These are phyloP conservation scores for Cephus nigrinus DNA, from an alignment of 2,888 invertebrate genomes.

Conservation along the genomic window DNA sequence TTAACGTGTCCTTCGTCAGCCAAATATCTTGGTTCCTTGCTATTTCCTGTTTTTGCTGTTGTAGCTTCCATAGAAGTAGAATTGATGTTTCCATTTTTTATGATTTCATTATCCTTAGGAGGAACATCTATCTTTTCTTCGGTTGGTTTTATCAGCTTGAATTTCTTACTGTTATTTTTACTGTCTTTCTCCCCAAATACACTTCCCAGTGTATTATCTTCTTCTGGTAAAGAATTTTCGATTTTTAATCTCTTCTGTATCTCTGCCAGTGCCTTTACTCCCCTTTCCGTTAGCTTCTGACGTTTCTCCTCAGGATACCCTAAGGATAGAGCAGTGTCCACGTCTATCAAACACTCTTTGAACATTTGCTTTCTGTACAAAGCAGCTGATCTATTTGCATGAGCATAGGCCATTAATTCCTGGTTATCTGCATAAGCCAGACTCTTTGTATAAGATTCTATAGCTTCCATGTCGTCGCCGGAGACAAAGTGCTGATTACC, in stretches of 20 bases:
- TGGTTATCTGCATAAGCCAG: conserved; percentile 56
- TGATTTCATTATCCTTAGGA: not conserved
- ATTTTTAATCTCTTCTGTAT: conserved; percentile 30
- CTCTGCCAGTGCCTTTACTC: conserved; percentile 51
- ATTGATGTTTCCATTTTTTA: not conserved
- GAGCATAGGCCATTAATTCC: conserved; percentile 56
- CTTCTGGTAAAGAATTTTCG: not conserved
- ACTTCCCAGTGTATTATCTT: not conserved
- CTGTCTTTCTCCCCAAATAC: not conserved
- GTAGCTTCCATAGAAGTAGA: conserved; percentile 22
- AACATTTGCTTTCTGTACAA: conserved; percentile 57
- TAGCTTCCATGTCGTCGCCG: conserved; percentile 59
- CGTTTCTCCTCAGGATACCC: conserved; percentile 59
- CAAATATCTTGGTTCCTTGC: conserved; percentile 42
- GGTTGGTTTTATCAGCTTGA: conserved; percentile 21
- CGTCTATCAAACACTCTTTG: conserved; percentile 58
- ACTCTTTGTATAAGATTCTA: conserved; percentile 59
- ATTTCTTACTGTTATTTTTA: conserved; percentile 22
- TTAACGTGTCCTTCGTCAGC: conserved; percentile 42
- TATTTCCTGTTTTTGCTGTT: not conserved
- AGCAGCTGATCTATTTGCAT: conserved; percentile 63
- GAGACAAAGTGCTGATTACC: conserved; percentile 60
- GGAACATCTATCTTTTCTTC: conserved; percentile 15
- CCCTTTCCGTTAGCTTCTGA: conserved; percentile 54
- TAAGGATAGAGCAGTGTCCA: conserved; percentile 52